Base-by-base conservation (phyloP, 2,888 invertebrate species). In the Leptinotarsa rubiginosa region DNA sequence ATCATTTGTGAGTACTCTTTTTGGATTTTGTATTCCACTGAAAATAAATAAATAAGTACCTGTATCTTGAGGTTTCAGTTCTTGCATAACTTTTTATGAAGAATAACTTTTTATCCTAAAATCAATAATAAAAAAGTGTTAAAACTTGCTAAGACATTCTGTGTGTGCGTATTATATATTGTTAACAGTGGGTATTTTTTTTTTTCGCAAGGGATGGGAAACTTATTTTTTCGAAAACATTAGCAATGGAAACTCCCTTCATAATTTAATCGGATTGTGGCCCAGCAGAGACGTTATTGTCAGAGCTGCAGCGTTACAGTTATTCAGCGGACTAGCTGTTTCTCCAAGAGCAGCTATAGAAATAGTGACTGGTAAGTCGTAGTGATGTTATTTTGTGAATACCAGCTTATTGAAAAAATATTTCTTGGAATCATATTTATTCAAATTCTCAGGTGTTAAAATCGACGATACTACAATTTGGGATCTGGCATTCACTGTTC, bases 231-330 rank as follows among this genome's bases (percentile, higher is more conserved):
- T 86, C 4, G 84, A 83, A 41, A 81, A 82, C 47, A 74, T 77
- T 1, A 81, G 81, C 7, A 79, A 78, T 64, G 75, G 74, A 75
- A 82, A 79, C 74, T 80, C 79, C 77, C 78, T 83, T n/a, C 78
- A 77, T 56, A 89, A 88, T 87, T 83, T 91, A 22, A 85, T 88
- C 16, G 86, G 87, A 72, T 81, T 91, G 16, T 89, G 89, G 88
- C 83, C 83, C 54, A 90, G 89, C 80, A 86, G 90, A 75, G 91
- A 91, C 85, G 88, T 90, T 0, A 81, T 91, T 18, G 84, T 91
- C 12, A 87, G 90, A 72, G 90, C 91, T 2, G 89, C 89, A 1
- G 88, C 89, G 15, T 83, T 91, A 47, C 90, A 91, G 81, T 83
- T 91, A 47, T 85, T 90, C 47, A 86, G 88, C 10, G 89, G 89